Evolutionary conservation across 1,140 invertebrate species (phyloP), one percentile per base, ranked within the genome.

Genomic region (Zaprionus camerounensis): DNA sequence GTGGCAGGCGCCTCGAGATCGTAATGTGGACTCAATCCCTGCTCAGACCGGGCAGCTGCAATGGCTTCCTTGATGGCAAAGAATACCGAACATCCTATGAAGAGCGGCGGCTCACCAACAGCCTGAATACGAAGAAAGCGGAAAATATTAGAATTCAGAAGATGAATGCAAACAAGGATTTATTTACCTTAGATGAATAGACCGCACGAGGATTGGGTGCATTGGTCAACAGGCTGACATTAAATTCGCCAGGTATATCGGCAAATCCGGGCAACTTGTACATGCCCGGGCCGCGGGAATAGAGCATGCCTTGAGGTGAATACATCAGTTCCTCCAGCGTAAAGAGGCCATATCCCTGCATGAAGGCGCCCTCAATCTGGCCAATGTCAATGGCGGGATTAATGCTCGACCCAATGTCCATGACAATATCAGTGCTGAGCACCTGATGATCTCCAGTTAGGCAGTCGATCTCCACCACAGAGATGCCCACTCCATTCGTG

Each of bases 351-450:
- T 98, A 97, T 1, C 98, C 98, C 94, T 99, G 98, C 78, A 97
- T 95, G 83, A 98, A 99, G 1, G 94, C 98, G 34, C 98, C 98
- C 94, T 99, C 98, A 26, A 99, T 96, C 94, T 99, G 98, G 0
- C 98, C 98, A 87, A 99, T 97, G 82, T 99, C 98, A 80, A 99
- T 98, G 1, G 98, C 98, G 26, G 98, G 98, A 94, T 99, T 99
- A 31, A 99, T 93, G 93, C 97, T 98, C 69, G 97, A 95, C 20
- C 95, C 95, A 61, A 99, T 94, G 93, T 99, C 98, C 98, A 99
- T 99, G 0, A 99, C 97, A 81, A 99, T 99, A 84, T 99, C 97
- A 3, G 97, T 97, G 91, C 96, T 94, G 53, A 98, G 88, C 7
- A 99, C 96, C 93, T 97, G 95, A 92, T 98, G 97, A 90, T 98